Conservation (phyloP, 2,797 vertebrate genomes). For the Macroramphosus scolopax region DNA sequence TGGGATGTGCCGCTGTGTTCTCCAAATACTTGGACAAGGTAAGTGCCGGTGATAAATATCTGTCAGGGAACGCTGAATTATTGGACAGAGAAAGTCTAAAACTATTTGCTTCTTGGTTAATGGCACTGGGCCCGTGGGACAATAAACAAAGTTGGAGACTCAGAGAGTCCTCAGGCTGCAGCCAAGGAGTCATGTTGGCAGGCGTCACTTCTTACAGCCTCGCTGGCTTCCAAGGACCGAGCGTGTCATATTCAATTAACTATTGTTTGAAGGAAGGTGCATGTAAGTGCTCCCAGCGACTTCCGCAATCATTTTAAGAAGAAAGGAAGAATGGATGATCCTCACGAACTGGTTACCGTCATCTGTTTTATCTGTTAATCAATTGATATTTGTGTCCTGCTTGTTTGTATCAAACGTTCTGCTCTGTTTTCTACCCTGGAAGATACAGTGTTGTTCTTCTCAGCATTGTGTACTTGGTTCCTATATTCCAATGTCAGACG, state of each 20-base stretch:
- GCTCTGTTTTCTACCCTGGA: too few species aligned
- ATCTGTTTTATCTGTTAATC: neutral
- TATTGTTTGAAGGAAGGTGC: constrained; percentile 7
- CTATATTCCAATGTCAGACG: neutral
- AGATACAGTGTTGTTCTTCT: too few species aligned
- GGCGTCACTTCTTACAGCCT: constrained; percentile 28
- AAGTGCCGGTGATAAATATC: neutral
- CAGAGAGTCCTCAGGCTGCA: constrained; percentile 1
- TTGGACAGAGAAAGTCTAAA: neutral
- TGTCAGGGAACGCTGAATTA: neutral
- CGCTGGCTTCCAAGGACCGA: constrained; percentile 21
- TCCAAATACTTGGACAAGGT: neutral
- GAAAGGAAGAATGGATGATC: neutral
- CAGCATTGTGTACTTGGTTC: too few species aligned
- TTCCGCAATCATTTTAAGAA: constrained; percentile 9
- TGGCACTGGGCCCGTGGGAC: constrained; percentile 2
- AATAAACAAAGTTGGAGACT: constrained; percentile 9
- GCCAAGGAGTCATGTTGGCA: constrained; percentile 15
- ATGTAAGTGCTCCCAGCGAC: constrained; percentile 5
- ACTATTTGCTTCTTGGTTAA: constrained; percentile 7
- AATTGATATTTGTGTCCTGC: too few species aligned
- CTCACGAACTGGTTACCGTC: neutral
- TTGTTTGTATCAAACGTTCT: too few species aligned
- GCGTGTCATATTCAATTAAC: constrained; percentile 25
- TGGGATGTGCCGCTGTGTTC: neutral